A percentile compares a stretch with the other conserved stretches of the same genome.
These are phyloP conservation scores for Apocrypta bakeri DNA, from an alignment of 1,140 invertebrate species.

Conservation along the genomic window DNA sequence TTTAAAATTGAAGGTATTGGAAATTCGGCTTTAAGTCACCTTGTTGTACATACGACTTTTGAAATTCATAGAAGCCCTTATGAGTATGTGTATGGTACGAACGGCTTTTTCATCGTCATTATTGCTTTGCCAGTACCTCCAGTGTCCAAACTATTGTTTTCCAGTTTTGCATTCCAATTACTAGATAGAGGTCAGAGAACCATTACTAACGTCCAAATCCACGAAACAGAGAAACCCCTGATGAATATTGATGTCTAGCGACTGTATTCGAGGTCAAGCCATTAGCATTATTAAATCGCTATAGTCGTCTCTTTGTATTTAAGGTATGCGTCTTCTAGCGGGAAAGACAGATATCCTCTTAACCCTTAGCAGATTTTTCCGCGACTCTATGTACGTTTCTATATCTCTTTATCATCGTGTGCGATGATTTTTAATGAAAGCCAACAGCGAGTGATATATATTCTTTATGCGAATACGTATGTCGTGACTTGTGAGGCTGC, in stretches of 20 bases:
- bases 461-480: neutral
- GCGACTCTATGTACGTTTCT: neutral
- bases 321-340: neutral
- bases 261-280: slow-evolving; percentile 58
- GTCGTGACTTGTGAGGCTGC: neutral
- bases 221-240: slow-evolving; percentile 46
- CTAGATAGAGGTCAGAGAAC: neutral
- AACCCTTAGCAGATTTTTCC: neutral
- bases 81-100: no score
- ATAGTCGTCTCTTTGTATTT: neutral
- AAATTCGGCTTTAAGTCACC: no score
- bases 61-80: no score
- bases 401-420: neutral
- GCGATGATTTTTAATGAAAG: neutral
- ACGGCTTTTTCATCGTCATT: no score
- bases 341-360: neutral
- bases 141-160: no score
- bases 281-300: slow-evolving; percentile 68
- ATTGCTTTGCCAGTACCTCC: no score
- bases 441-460: neutral
- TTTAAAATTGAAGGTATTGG: no score
- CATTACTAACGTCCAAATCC: neutral
- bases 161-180: no score
- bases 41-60: no score
- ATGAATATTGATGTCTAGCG: slow-evolving; percentile 65